Percentiles rank a stretch among this genome's conserved stretches.
These are phyloP conservation scores for Callinectes sapidus DNA, from an alignment of 2,888 invertebrate species.

Conservation along the genomic window DNA sequence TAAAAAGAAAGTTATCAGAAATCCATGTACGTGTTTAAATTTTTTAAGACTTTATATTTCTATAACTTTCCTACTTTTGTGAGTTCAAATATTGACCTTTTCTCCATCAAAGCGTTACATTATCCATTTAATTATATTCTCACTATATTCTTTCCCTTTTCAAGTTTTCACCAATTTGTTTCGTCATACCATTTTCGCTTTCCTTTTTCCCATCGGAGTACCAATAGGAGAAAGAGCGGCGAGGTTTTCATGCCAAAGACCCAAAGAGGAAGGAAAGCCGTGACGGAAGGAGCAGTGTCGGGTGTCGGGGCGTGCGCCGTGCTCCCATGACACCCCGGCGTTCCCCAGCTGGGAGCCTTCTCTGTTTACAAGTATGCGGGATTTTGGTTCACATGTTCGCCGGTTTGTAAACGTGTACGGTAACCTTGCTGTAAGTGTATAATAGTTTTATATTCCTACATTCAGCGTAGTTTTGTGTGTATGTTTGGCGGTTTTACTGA, in stretches of 20 bases:
- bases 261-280: background rate
- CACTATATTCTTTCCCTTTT: background rate
- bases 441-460: too few species aligned
- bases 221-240: background rate
- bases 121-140: background rate
- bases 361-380: background rate
- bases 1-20: too few species aligned
- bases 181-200: conserved; percentile 27
- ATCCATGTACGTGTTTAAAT: too few species aligned
- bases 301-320: background rate
- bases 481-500: too few species aligned
- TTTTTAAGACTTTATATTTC: too few species aligned
- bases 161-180: background rate
- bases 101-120: too few species aligned
- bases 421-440: too few species aligned
- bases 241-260: background rate
- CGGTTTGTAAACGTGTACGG: too few species aligned
- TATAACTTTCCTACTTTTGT: too few species aligned
- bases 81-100: too few species aligned
- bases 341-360: background rate
- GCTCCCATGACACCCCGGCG: background rate
- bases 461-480: too few species aligned
- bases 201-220: background rate
- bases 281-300: background rate
- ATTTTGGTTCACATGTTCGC: too few species aligned